Base-by-base conservation (phyloP, 2,113 vertebrate genomes). In the Pomatorhinus ruficollis region DNA sequence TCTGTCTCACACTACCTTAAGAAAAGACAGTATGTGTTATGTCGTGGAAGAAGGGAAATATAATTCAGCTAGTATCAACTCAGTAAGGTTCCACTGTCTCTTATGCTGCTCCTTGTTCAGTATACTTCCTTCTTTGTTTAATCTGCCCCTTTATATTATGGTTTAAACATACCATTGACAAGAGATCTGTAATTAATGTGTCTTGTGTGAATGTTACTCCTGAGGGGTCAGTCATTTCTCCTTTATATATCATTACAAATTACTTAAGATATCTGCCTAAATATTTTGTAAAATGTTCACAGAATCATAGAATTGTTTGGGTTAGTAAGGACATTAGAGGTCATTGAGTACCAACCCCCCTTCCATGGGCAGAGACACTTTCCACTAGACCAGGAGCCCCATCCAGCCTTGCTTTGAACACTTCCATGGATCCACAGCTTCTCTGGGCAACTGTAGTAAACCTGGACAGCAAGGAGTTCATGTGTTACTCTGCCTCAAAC, bases 181-280 rank as follows among this genome's bases (percentile, higher is more conserved):
- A 87, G 71, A 95, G 89, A 95, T 96, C 81, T 94, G 75, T 96
- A 94, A 97, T 96, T 96, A 90, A 97, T 96, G 31, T 63, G 33
- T 93, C 90, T 92, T 71, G 57, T 83, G 57, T 74, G 71, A 94
- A 80, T 76, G 53, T 40, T 83, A 30, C 68, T 79, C 70, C 31
- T 87, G 45, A 86, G 14, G 28, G 82, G 70, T 92, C 63, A 52
- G 49, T 79, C 27, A 47, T 80, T 89, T 92, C 37, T 83, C 50
- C 24, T 83, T 39, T 88, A 63, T 31, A 47, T 78, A 87, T 93
- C 59, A 87, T 64, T 75, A 69, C 54, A 54, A 95, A 72, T 28
- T 30, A 53, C 61, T 93, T 84, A 88, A 72, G 27, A 60, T 81
- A 54, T 84, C 64, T 80, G 27, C 12, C 15, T 76, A 77, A 86